A percentile compares a stretch with the other conserved stretches of the same genome.
Evolutionary conservation across 2,113 vertebrate species (phyloP).

Genomic region (Sapayoa aenigma): DNA sequence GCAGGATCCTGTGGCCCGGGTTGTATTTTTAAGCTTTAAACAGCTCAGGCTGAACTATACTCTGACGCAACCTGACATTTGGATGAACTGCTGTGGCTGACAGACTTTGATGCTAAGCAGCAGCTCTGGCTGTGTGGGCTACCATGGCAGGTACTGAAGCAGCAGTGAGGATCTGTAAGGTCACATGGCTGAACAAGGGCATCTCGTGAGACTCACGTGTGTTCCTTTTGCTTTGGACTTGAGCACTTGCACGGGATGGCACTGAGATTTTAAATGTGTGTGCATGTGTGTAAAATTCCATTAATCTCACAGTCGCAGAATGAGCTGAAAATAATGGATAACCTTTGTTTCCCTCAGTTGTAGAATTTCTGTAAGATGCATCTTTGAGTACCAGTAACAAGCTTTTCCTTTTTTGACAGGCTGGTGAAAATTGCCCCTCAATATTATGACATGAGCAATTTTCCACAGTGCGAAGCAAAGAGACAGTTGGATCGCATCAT

Average conservation of each 20-base stretch:
- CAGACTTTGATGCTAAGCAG: fast-evolving
- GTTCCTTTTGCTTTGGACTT: neutral
- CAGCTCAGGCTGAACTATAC: neutral
- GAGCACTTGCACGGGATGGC: neutral
- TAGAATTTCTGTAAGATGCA: neutral
- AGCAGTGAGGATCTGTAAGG: neutral
- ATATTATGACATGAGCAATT: constrained; percentile 98
- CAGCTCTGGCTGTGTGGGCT: neutral
- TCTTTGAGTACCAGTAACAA: constrained; percentile 45
- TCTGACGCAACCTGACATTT: fast-evolving
- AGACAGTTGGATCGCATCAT: constrained; percentile 96
- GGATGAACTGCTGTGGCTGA: too few relatives aligned
- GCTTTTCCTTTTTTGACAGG: constrained; percentile 77
- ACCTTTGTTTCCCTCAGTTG: neutral
- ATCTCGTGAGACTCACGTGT: fast-evolving
- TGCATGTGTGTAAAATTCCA: neutral
- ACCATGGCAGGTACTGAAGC: fast-evolving
- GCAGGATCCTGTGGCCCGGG: neutral
- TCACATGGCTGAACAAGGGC: fast-evolving
- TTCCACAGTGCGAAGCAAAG: constrained; percentile 97
- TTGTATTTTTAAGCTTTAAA: neutral
- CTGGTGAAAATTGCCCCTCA: constrained; percentile 95
- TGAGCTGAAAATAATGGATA: neutral
- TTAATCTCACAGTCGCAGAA: neutral
- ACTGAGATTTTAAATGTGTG: neutral